Evolutionary conservation across 2,888 invertebrate species (phyloP), one percentile per base, ranked within the genome.

Genomic region (Lutraria lutraria): DNA sequence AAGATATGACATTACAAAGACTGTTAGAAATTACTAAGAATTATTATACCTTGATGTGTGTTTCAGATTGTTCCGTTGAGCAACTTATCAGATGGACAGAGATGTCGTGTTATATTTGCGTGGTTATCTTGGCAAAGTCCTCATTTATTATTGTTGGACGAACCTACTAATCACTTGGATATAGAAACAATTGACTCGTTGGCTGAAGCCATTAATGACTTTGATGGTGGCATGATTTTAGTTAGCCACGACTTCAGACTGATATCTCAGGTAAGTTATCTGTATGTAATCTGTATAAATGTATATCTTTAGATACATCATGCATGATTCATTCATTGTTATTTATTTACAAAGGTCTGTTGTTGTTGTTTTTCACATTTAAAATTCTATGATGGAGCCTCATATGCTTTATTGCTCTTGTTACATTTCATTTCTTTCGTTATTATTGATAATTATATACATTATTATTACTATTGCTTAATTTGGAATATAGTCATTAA

Each of bases 181-280:
- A 96, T 97, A 76, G 97, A 97, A 93, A 99, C 99, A 0, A 99
- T 99, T 93, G 99, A 99, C 97, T 99, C 99, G 0, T 97, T 99
- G 87, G 99, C 98, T 0, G 99, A 99, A 94, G 99, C 99, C 52
- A 98, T 99, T 95, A 99, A 99, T 96, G 99, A 99, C 96, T 99
- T 99, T 96, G 99, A 99, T n/a, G 99, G 99, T 80, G 99, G 99
- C 93, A 98, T 99, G 98, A 98, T 99, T 92, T 98, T 99, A 43
- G 99, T 99, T 95, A 99, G 99, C 97, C 99, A 99, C 98, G 99
- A 99, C 97, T 99, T 99, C 97, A 97, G 99, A 97, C 98, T 99
- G 86, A 99, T 99, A 93, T 99, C 98, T 97, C 99, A 99, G 98
- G 99, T 99, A 96, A 94, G 95, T 93, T 21, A n/a, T 8, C n/a